Conservation (phyloP, 2,113 vertebrate species). For the Phodopus roborovskii region DNA sequence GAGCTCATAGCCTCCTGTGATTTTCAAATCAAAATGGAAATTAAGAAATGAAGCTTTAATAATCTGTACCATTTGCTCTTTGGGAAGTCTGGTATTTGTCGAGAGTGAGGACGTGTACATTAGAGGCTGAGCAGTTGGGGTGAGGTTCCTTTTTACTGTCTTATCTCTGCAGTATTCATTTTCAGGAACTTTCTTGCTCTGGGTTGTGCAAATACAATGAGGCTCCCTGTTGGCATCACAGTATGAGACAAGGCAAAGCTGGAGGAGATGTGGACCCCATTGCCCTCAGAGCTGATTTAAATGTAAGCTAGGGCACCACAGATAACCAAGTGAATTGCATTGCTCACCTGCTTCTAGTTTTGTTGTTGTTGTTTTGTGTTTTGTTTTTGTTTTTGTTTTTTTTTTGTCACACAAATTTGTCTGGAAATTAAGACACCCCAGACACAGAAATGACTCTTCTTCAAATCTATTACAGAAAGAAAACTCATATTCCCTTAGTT, state of each 20-base stretch:
- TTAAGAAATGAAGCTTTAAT: constrained; percentile 62
- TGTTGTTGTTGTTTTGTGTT: too few species aligned
- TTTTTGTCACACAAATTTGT: background rate
- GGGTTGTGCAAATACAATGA: constrained; percentile 20
- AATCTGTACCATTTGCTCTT: constrained; percentile 43
- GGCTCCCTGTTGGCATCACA: background rate
- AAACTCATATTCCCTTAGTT: background rate
- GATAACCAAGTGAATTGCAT: background rate
- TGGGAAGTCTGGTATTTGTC: constrained; percentile 58
- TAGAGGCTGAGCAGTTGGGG: background rate
- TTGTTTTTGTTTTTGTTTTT: too few species aligned
- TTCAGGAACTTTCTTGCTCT: background rate
- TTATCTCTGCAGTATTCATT: background rate
- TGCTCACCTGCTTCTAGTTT: background rate
- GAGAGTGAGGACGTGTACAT: background rate
- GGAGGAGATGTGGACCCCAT: background rate
- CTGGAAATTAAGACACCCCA: background rate
- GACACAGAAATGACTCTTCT: background rate
- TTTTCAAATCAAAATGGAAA: constrained; percentile 78
- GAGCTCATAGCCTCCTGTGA: constrained; percentile 23
- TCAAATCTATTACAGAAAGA: constrained; percentile 12
- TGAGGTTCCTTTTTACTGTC: background rate
- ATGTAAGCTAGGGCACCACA: background rate
- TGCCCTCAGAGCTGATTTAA: background rate
- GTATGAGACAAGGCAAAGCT: background rate